phyloP scores from a whole-genome alignment of 2,797 vertebrate genomes.

The Prionace glauca region DNA sequence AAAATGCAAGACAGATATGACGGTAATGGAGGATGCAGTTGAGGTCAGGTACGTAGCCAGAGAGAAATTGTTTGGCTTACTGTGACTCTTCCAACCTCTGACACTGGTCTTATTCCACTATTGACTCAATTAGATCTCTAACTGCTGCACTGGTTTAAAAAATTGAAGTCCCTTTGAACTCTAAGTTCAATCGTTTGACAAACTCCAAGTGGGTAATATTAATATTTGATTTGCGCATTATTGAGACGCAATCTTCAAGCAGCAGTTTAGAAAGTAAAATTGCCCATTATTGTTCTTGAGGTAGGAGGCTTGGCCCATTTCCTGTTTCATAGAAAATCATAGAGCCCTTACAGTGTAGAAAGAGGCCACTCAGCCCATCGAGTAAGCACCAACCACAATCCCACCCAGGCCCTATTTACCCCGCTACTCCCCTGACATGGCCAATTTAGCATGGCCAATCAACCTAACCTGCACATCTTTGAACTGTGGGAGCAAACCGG shows the following conservation, averaged over 20 bases:
- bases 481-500: too few relatives aligned
- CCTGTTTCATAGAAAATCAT: neutral
- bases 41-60: constrained; percentile 76
- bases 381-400: too few relatives aligned
- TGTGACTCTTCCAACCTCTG: neutral
- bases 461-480: too few relatives aligned
- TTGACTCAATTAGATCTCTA: neutral
- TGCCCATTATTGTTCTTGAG: neutral
- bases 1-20: constrained; percentile 99
- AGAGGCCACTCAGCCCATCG: too few relatives aligned
- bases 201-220: neutral
- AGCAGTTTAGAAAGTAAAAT: neutral
- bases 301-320: neutral
- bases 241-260: too few relatives aligned
- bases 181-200: neutral
- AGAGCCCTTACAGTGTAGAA: too few relatives aligned
- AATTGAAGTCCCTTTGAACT: neutral
- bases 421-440: too few relatives aligned
- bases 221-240: neutral
- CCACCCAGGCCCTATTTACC: too few relatives aligned
- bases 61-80: too few relatives aligned
- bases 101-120: neutral
- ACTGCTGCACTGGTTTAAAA: neutral
- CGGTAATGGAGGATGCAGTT: constrained; percentile 95
- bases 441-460: too few relatives aligned